Evolutionary conservation across 2,113 vertebrate genomes (phyloP).

Genomic region (Leucopsar rothschildi): DNA sequence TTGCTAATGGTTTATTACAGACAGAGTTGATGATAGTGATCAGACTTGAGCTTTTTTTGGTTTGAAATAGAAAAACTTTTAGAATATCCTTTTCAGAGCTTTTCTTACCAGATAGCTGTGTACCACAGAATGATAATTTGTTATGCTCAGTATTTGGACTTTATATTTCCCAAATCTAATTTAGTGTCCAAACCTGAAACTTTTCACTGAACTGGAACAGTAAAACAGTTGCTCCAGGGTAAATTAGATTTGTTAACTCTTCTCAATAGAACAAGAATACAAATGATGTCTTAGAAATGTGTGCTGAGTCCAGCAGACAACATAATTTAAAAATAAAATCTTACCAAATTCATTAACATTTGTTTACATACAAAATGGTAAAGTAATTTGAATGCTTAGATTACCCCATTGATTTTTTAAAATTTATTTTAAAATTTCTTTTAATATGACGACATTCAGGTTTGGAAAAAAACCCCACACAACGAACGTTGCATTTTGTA

Average conservation of each 20-base stretch:
- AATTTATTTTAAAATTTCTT: neutral
- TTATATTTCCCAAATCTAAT: neutral
- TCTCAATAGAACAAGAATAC: neutral
- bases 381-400: neutral
- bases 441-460: neutral
- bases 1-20: neutral
- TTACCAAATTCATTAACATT: neutral
- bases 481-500: neutral
- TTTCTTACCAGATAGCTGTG: neutral
- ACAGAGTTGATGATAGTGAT: neutral
- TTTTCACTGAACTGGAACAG: neutral
- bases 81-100: neutral
- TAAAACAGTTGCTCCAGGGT: neutral
- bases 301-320: neutral
- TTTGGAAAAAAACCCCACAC: neutral
- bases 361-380: neutral
- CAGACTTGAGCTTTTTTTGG: neutral
- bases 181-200: neutral
- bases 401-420: rapidly evolving
- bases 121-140: neutral
- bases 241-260: neutral
- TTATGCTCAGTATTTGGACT: neutral
- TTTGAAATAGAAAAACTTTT: neutral
- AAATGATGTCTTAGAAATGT: neutral
- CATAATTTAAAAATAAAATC: neutral